These are phyloP conservation scores for Ephestia elutella DNA, from an alignment of 1,140 invertebrate genomes.

Conservation along the genomic window DNA sequence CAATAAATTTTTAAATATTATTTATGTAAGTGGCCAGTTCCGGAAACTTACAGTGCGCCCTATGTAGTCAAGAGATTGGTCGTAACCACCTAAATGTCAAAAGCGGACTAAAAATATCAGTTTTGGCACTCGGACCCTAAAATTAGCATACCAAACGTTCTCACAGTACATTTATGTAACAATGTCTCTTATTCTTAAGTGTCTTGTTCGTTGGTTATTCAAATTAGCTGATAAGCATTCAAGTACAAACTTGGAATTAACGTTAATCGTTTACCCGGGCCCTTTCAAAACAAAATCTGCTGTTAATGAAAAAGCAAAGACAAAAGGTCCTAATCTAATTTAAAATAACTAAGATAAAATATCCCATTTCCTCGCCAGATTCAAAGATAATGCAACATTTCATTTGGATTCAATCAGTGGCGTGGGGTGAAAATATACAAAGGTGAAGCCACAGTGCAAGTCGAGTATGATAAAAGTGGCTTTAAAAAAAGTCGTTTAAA, in stretches of 20 bases:
- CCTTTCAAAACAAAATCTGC: slow-evolving; percentile 6
- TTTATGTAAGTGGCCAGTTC: too few species aligned
- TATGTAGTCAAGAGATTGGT: too few species aligned
- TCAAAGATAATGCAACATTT: too few species aligned
- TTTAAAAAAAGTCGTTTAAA: too few species aligned
- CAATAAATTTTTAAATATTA: too few species aligned
- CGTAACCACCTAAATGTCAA: too few species aligned
- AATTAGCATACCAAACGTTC: not conserved
- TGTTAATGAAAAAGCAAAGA: slow-evolving; percentile 6
- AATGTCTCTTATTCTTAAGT: not conserved
- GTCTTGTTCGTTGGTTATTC: not conserved
- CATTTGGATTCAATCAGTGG: too few species aligned
- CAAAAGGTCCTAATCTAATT: slow-evolving; percentile 7
- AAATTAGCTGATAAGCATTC: slow-evolving; percentile 7
- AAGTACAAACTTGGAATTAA: slow-evolving; percentile 5
- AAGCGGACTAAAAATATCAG: not conserved
- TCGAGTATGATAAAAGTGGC: too few species aligned
- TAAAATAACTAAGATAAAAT: slow-evolving; percentile 7
- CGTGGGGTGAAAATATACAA: too few species aligned
- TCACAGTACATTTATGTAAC: not conserved
- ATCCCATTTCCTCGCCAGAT: too few species aligned
- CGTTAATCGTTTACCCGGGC: slow-evolving; percentile 6
- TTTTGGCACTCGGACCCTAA: not conserved
- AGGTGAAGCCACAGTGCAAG: too few species aligned
- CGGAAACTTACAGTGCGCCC: too few species aligned